These are phyloP conservation scores for Acleris literana DNA, from an alignment of 2,888 invertebrate species.

Conservation along the genomic window DNA sequence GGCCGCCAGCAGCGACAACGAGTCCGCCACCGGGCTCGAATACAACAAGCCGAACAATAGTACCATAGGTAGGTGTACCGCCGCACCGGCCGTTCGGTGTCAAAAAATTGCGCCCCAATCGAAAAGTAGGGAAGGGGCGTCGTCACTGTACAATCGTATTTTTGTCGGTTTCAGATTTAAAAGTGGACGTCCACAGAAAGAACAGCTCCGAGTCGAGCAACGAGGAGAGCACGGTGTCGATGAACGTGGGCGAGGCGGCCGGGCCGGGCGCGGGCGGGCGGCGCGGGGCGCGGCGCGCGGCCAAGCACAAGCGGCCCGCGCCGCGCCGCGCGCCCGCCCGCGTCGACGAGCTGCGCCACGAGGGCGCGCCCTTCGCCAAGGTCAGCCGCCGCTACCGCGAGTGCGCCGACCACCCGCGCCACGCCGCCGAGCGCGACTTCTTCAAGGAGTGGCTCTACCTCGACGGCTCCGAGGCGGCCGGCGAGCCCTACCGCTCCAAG, in stretches of 20 bases:
- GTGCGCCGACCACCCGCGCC: slow-evolving; percentile 59
- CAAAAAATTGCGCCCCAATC: no score
- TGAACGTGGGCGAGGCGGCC: slow-evolving; percentile 62
- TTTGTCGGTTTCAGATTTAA: slow-evolving; percentile 86
- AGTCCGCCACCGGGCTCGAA: slow-evolving; percentile 86
- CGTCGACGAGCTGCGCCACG: slow-evolving; percentile 71
- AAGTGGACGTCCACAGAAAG: slow-evolving; percentile 96
- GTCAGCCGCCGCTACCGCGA: slow-evolving; percentile 74
- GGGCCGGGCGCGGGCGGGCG: slow-evolving; percentile 61
- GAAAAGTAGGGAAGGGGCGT: no score
- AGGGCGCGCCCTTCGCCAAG: slow-evolving; percentile 71
- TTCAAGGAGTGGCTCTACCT: slow-evolving; percentile 78
- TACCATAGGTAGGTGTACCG: slow-evolving; percentile 83
- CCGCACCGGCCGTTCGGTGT: no score
- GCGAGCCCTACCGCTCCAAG: slow-evolving; percentile 79
- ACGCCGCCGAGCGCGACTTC: slow-evolving; percentile 70
- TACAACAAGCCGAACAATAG: slow-evolving; percentile 85
- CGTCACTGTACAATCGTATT: no score
- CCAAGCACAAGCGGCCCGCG: slow-evolving; percentile 63
- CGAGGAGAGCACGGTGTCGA: slow-evolving; percentile 84
- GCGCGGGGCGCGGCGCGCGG: slow-evolving; percentile 59
- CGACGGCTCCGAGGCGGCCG: slow-evolving; percentile 68
- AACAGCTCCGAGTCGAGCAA: slow-evolving; percentile 95
- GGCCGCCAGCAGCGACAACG: slow-evolving; percentile 83
- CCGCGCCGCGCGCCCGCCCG: slow-evolving; percentile 62